These are phyloP conservation scores for Gymnogyps californianus DNA, from an alignment of 2,113 vertebrate species.

Conservation along the genomic window DNA sequence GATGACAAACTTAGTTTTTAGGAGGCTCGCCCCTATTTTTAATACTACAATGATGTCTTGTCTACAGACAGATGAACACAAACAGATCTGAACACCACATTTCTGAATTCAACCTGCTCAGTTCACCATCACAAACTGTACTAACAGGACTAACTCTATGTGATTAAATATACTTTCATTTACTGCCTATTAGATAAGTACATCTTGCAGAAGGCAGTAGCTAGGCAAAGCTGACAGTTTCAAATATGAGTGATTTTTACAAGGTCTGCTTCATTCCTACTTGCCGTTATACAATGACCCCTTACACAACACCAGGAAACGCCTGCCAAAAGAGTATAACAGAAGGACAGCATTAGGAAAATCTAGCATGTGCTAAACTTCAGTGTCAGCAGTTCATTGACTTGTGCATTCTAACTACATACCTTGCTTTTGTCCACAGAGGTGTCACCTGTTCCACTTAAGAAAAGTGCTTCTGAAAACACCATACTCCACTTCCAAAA, in stretches of 20 bases:
- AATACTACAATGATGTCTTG: neutral
- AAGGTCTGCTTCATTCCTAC: neutral
- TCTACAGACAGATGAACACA: neutral
- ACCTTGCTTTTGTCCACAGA: conserved; percentile 46
- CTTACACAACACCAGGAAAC: neutral
- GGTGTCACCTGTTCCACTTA: conserved; percentile 44
- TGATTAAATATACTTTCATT: neutral
- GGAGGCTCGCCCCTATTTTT: neutral
- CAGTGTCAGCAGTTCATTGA: neutral
- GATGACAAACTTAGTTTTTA: neutral
- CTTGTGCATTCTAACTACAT: neutral
- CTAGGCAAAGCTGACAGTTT: neutral
- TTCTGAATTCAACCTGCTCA: neutral
- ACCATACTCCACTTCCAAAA: conserved; percentile 53
- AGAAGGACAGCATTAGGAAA: neutral
- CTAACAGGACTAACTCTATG: neutral
- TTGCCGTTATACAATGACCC: neutral
- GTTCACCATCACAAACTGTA: neutral
- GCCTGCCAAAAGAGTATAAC: neutral
- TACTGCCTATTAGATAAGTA: neutral
- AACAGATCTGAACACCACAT: neutral
- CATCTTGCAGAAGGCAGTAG: neutral
- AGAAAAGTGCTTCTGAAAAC: conserved; percentile 64
- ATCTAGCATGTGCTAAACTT: neutral
- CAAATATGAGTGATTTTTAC: neutral